These are phyloP conservation scores for Petrocephalus microphthalmus DNA, from an alignment of 2,113 vertebrate species.

Conservation along the genomic window DNA sequence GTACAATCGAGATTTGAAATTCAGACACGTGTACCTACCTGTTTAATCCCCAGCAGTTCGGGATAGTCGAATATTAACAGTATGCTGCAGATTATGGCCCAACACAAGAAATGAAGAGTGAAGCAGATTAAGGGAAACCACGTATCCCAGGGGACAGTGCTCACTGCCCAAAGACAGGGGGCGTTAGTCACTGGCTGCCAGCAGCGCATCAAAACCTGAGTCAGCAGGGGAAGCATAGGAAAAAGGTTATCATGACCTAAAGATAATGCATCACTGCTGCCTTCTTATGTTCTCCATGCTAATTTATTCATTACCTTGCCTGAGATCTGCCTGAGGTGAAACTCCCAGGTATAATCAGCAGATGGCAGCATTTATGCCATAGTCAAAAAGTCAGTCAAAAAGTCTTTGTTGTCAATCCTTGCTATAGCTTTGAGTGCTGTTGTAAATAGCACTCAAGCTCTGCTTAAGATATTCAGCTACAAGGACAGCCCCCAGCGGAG, in stretches of 20 bases:
- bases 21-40: conserved; percentile 53
- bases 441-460: not conserved
- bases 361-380: not conserved
- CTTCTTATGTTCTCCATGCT: not conserved
- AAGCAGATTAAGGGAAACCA: conserved; percentile 82
- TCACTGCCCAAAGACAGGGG: conserved; percentile 77
- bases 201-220: conserved; percentile 67
- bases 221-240: not conserved
- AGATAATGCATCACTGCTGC: not conserved
- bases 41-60: conserved; percentile 81
- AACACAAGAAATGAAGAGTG: conserved; percentile 73
- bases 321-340: not conserved
- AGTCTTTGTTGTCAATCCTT: too few species aligned
- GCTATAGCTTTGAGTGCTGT: too few species aligned
- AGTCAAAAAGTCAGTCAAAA: too few species aligned
- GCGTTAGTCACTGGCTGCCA: conserved; percentile 71
- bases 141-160: conserved; percentile 66
- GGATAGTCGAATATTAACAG: conserved; percentile 81
- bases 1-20: not conserved
- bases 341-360: not conserved
- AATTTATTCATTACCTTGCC: not conserved
- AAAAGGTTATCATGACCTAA: not conserved
- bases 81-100: conserved; percentile 85
- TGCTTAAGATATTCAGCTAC: not conserved
- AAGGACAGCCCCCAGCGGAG: not conserved